These are phyloP conservation scores for Cirrhinus molitorella DNA, from an alignment of 2,797 vertebrate species.

Conservation along the genomic window DNA sequence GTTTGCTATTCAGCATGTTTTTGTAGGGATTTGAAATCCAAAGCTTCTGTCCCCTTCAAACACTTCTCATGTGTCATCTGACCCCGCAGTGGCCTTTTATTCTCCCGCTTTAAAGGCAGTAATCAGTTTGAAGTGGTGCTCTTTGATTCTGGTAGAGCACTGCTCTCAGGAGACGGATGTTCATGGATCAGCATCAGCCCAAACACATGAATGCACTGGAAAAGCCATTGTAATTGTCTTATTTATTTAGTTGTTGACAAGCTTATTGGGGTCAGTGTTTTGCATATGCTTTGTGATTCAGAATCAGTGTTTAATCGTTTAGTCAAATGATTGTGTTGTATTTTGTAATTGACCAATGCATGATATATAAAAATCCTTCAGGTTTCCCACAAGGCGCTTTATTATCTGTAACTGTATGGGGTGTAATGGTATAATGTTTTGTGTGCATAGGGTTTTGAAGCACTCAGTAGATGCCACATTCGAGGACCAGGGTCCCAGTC, in stretches of 20 bases:
- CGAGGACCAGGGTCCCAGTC: conserved; percentile 94
- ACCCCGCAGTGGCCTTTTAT: conserved; percentile 37
- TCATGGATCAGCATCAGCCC: not conserved
- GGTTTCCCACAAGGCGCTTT: not conserved
- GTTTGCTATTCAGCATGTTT: conserved; percentile 30
- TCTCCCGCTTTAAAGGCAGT: conserved; percentile 49
- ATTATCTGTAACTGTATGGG: not conserved
- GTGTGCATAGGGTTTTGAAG: conserved; percentile 88
- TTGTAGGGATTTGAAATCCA: conserved; percentile 12
- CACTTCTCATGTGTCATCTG: conserved; percentile 31
- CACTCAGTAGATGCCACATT: conserved; percentile 97
- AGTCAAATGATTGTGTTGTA: conserved; percentile 39
- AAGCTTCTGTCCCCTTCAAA: conserved; percentile 36
- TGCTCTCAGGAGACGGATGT: not conserved
- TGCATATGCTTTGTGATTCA: not conserved
- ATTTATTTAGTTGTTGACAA: conserved; percentile 32
- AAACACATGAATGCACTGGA: conserved; percentile 18
- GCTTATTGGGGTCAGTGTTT: conserved; percentile 25
- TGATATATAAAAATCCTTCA: conserved; percentile 52
- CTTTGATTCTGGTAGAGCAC: conserved; percentile 34
- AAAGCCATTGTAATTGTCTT: conserved; percentile 44
- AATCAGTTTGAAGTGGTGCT: conserved; percentile 54
- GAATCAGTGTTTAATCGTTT: conserved; percentile 25
- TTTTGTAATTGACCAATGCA: conserved; percentile 53
- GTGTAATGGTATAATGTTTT: not conserved